Evolutionary conservation across 1,140 invertebrate species (phyloP).

Genomic region (Epicauta chinensis): DNA sequence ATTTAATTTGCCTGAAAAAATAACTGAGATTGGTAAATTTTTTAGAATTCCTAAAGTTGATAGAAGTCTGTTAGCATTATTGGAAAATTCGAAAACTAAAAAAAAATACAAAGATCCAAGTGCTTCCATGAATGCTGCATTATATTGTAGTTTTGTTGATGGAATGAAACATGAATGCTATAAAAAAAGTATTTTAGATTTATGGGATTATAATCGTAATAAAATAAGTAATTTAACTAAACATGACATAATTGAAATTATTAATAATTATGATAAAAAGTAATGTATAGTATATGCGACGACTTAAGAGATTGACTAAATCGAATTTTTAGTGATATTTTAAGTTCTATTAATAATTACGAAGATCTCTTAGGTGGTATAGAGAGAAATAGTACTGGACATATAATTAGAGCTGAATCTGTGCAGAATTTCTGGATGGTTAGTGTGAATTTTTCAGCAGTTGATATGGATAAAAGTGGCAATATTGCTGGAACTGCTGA

Average conservation of each 20-base stretch:
- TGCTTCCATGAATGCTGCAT: conserved; percentile 20
- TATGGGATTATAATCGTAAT: conserved; percentile 59
- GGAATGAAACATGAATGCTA: conserved; percentile 49
- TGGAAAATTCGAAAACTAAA: conserved; percentile 8
- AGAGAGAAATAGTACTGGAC: conserved; percentile 50
- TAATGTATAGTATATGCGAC: conserved; percentile 12
- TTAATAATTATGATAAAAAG: conserved; percentile 52
- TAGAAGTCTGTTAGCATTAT: conserved; percentile 21
- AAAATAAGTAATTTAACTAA: conserved; percentile 51
- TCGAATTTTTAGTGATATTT: conserved; percentile 48
- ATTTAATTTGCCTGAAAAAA: too few species aligned
- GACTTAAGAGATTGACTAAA: not conserved
- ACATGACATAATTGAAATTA: conserved; percentile 53
- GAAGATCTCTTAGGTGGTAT: conserved; percentile 58
- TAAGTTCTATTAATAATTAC: conserved; percentile 60
- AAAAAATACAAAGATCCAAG: conserved; percentile 23
- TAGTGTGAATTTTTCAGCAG: conserved; percentile 58
- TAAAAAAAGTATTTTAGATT: conserved; percentile 58
- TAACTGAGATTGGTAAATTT: too few species aligned
- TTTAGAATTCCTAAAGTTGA: conserved; percentile 43
- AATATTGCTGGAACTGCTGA: conserved; percentile 67
- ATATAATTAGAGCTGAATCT: conserved; percentile 57
- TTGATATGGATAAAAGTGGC: conserved; percentile 57
- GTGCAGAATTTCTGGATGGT: conserved; percentile 58
- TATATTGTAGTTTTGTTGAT: conserved; percentile 33